Evolutionary conservation across 2,113 vertebrate species (phyloP).

Genomic region (Pheucticus melanocephalus): DNA sequence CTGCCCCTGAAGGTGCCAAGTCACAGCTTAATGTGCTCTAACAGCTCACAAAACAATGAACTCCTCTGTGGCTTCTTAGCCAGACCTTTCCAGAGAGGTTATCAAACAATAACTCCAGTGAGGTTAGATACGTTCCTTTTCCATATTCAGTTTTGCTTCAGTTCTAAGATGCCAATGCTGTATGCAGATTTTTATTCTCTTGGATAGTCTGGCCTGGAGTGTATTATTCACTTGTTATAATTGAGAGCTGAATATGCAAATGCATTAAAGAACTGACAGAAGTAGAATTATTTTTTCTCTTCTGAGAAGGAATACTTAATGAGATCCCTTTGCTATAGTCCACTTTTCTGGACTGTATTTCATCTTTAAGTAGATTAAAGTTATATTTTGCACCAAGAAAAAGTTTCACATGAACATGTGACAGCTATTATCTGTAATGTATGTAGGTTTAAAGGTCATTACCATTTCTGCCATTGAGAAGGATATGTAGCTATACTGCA

Average conservation of each 20-base stretch:
- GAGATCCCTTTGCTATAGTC: background rate
- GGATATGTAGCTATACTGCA: background rate
- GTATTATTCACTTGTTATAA: background rate
- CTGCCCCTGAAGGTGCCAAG: background rate
- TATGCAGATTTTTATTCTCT: background rate
- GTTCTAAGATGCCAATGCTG: background rate
- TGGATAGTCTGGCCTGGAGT: background rate
- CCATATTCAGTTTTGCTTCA: background rate
- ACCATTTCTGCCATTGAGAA: background rate
- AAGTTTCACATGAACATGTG: background rate
- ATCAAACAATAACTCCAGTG: background rate
- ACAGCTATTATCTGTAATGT: background rate
- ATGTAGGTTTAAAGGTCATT: background rate
- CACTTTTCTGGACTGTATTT: background rate
- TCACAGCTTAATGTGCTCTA: background rate
- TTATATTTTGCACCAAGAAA: background rate
- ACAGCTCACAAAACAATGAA: background rate
- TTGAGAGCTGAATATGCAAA: conserved; percentile 9
- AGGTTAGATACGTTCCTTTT: fast-evolving
- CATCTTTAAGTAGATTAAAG: background rate
- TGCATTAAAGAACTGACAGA: background rate
- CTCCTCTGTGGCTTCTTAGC: background rate
- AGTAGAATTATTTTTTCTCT: background rate
- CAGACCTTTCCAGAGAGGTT: background rate
- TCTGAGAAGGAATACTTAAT: background rate